Percentiles rank a stretch among this genome's conserved stretches.
Evolutionary conservation across 2,113 vertebrate genomes (phyloP).

Genomic region (Saiga tatarica): DNA sequence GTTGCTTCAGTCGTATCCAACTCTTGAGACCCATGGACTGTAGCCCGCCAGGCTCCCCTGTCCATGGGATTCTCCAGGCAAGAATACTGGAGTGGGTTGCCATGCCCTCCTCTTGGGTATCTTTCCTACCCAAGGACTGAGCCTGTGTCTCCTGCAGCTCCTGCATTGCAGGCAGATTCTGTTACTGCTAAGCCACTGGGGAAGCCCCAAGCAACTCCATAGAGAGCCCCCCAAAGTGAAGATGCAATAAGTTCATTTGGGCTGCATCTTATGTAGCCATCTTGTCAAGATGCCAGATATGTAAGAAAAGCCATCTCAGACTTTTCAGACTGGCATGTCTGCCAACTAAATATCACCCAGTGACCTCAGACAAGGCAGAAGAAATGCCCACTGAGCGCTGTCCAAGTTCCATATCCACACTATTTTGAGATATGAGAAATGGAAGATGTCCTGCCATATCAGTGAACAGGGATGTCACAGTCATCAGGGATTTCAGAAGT

Average conservation of each 20-base stretch:
- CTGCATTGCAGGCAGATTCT: neutral
- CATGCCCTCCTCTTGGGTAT: neutral
- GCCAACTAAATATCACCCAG: neutral
- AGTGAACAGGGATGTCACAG: neutral
- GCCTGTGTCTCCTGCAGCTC: neutral
- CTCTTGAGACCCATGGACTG: neutral
- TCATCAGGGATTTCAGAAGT: neutral
- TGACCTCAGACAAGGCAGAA: neutral
- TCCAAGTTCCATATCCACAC: neutral
- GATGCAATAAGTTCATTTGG: neutral
- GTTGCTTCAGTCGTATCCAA: rapidly evolving
- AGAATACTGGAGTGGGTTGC: neutral
- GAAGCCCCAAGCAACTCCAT: neutral
- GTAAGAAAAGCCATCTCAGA: neutral
- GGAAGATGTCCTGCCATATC: neutral
- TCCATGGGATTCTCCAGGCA: neutral
- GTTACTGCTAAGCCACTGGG: neutral
- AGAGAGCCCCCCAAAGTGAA: neutral
- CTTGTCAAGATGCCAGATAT: neutral
- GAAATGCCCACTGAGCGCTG: neutral
- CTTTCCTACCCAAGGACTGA: neutral
- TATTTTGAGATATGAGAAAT: neutral
- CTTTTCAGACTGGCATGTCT: neutral
- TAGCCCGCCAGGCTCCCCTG: neutral
- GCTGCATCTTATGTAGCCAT: neutral